phyloP scores from a whole-genome alignment of 2,113 vertebrate genomes.

The Microcebus tavaratra region DNA sequence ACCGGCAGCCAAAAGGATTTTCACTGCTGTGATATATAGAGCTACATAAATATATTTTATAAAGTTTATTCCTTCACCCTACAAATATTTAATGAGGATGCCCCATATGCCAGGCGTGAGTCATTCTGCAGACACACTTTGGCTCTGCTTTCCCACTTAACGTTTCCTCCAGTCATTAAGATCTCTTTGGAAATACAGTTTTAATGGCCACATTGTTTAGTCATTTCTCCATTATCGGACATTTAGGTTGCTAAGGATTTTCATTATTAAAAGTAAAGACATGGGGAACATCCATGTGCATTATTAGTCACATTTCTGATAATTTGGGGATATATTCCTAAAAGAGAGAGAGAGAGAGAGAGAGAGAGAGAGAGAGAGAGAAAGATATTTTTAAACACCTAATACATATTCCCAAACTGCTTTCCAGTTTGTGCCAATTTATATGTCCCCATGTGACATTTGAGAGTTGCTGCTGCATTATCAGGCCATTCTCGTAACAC shows the following conservation, averaged over 20 bases:
- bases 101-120: not conserved
- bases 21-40: not conserved
- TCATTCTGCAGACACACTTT: not conserved
- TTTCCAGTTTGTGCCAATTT: not conserved
- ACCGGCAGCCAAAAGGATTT: not conserved
- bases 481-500: not conserved
- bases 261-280: constrained; percentile 1
- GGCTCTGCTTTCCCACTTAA: not conserved
- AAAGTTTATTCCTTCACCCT: not conserved
- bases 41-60: not conserved
- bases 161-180: not conserved
- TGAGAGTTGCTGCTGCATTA: not conserved
- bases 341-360: not conserved
- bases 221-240: not conserved
- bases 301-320: not conserved
- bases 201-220: not conserved
- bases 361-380: not conserved
- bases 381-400: not conserved
- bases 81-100: not conserved
- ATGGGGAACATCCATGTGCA: not conserved
- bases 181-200: not conserved
- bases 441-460: not conserved
- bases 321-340: not conserved
- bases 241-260: not conserved
- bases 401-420: not conserved